A percentile compares a stretch with the other conserved stretches of the same genome.
Evolutionary conservation across 2,113 vertebrate species (phyloP).

Genomic region (Psettodes erumei): DNA sequence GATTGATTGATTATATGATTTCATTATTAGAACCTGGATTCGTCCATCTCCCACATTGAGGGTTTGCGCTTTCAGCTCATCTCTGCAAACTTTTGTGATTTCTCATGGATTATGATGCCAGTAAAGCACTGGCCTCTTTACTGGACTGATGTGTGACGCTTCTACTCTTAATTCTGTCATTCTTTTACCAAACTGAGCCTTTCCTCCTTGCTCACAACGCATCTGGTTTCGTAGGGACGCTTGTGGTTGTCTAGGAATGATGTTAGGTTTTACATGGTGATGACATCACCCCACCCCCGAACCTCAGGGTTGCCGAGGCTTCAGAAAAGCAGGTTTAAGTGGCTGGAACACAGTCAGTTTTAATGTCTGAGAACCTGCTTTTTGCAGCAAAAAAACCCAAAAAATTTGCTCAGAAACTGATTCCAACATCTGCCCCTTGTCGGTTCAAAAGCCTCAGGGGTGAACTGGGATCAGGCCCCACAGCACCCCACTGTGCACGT

Average conservation of each 20-base stretch:
- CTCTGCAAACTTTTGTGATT: conserved; percentile 17
- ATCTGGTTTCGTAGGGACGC: conserved; percentile 72
- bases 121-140: conserved; percentile 12
- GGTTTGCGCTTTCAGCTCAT: not conserved
- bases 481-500: conserved; percentile 54
- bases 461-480: conserved; percentile 65
- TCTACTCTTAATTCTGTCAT: conserved; percentile 27
- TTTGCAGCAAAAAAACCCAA: conserved; percentile 31
- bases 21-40: conserved; percentile 13
- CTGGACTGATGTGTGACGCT: not conserved
- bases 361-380: conserved; percentile 19
- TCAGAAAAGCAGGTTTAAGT: conserved; percentile 48
- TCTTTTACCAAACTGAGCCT: conserved; percentile 32
- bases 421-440: conserved; percentile 36
- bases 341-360: conserved; percentile 35
- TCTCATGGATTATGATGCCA: not conserved
- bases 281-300: conserved; percentile 60
- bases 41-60: conserved; percentile 7
- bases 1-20: too few species aligned
- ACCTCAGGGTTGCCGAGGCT: conserved; percentile 27
- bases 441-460: conserved; percentile 55
- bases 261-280: conserved; percentile 60
- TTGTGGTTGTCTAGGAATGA: conserved; percentile 72
- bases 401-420: conserved; percentile 22
- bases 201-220: conserved; percentile 42